phyloP scores from a whole-genome alignment of 1,140 invertebrate genomes.

The Ceratosolen solmsi region DNA sequence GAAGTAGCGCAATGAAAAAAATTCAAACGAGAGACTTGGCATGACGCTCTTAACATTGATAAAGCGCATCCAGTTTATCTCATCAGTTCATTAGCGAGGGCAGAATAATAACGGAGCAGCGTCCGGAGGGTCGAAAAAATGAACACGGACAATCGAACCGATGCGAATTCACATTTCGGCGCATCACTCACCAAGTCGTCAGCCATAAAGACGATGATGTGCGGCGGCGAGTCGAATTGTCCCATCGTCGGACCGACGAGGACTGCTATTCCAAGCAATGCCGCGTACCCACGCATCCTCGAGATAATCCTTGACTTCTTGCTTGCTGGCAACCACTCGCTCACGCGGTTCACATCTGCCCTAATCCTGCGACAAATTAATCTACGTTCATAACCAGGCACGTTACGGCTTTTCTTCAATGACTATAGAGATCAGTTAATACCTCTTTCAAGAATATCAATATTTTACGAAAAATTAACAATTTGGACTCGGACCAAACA shows the following conservation, averaged over 20 bases:
- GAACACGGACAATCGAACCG: not conserved
- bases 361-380: not conserved
- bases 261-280: not conserved
- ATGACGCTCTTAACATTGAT: not conserved
- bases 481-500: too few species aligned
- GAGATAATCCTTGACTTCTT: not conserved
- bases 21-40: too few species aligned
- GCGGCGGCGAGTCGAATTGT: constrained; percentile 67
- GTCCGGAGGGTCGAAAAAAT: not conserved
- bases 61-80: constrained; percentile 10
- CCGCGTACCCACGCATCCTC: not conserved
- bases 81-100: not conserved
- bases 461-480: too few species aligned
- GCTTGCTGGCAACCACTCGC: not conserved
- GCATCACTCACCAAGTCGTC: constrained; percentile 77
- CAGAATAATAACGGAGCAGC: not conserved
- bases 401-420: too few species aligned
- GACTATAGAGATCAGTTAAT: too few species aligned
- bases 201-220: constrained; percentile 77
- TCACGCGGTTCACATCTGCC: not conserved
- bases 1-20: too few species aligned
- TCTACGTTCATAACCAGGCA: not conserved
- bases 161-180: not conserved
- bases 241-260: constrained; percentile 26
- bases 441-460: too few species aligned